Percentiles rank a stretch among this genome's conserved stretches.
These are phyloP conservation scores for Drosophila yakuba DNA, from an alignment of 1,140 invertebrate species.

Conservation along the genomic window DNA sequence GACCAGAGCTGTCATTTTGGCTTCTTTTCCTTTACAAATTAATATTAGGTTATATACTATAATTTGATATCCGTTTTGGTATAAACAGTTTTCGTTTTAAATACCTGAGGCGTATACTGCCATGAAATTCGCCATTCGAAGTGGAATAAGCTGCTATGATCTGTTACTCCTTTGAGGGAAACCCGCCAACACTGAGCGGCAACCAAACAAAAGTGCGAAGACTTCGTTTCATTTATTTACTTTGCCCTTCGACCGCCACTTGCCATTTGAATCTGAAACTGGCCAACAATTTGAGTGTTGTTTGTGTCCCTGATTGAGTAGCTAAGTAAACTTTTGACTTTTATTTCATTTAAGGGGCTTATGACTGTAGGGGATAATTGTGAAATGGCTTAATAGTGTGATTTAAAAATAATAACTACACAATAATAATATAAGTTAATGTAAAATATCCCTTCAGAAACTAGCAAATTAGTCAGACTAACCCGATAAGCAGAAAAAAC, in stretches of 20 bases:
- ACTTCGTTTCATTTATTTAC: conserved; percentile 69
- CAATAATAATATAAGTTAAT: not conserved
- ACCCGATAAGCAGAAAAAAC: not conserved
- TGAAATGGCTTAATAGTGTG: not conserved
- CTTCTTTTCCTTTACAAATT: not conserved
- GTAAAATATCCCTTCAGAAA: not conserved
- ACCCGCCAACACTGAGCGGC: conserved; percentile 22
- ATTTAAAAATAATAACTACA: not conserved
- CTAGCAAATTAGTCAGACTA: not conserved
- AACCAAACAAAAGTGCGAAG: conserved; percentile 62
- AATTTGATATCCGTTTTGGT: no score
- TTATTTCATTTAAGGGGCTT: not conserved
- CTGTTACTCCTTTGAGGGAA: not conserved
- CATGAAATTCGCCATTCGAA: no score
- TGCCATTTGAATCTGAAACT: conserved; percentile 60
- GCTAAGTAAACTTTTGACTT: conserved; percentile 61
- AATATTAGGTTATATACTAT: no score
- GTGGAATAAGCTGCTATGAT: not conserved
- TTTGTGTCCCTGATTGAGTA: conserved; percentile 75
- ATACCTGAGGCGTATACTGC: no score
- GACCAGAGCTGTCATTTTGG: not conserved
- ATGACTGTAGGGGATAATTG: conserved; percentile 5
- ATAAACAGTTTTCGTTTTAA: no score
- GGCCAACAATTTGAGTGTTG: conserved; percentile 68
- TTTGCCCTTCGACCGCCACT: conserved; percentile 56